A percentile compares a stretch with the other conserved stretches of the same genome.
phyloP scores from a whole-genome alignment of 2,888 invertebrate species.

The Portevinia maculata region DNA sequence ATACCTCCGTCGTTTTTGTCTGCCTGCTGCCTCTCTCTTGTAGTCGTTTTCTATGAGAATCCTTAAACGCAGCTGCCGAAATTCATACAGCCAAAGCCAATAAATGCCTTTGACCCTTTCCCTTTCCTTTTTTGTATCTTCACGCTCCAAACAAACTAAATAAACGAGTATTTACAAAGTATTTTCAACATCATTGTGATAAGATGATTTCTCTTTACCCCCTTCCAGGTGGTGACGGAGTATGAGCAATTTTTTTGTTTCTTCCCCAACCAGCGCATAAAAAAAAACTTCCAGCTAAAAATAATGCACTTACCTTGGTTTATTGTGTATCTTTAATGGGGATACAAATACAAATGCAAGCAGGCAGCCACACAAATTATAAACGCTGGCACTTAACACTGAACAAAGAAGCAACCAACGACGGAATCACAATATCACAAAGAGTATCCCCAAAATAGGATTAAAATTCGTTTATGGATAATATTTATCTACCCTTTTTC shows the following conservation, averaged over 20 bases:
- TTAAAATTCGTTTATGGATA: slow-evolving; percentile 18
- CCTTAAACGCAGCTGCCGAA: slow-evolving; percentile 55
- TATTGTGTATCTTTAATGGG: slow-evolving; percentile 68
- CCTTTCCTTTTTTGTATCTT: slow-evolving; percentile 38
- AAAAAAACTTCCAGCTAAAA: slow-evolving; percentile 50
- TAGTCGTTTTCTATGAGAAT: slow-evolving; percentile 49
- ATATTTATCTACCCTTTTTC: background rate
- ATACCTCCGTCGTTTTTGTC: slow-evolving; percentile 33
- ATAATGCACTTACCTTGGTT: slow-evolving; percentile 73
- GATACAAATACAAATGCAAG: slow-evolving; percentile 51
- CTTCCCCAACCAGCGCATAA: background rate
- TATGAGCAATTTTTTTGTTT: slow-evolving; percentile 46
- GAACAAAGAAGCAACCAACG: slow-evolving; percentile 34
- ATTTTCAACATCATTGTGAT: too few relatives aligned
- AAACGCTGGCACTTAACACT: background rate
- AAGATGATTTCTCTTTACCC: too few relatives aligned
- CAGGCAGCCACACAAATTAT: background rate
- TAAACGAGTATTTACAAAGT: too few relatives aligned
- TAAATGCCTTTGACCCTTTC: slow-evolving; percentile 50
- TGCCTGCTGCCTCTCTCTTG: slow-evolving; percentile 36
- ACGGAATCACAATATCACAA: slow-evolving; percentile 66
- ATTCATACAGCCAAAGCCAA: slow-evolving; percentile 43
- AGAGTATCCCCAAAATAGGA: slow-evolving; percentile 45
- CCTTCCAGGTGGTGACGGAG: too few relatives aligned
- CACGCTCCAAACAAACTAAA: slow-evolving; percentile 20